Percentiles rank a stretch among this genome's conserved stretches.
These are phyloP conservation scores for Melospiza georgiana DNA, from an alignment of 2,113 vertebrate genomes.

Conservation along the genomic window DNA sequence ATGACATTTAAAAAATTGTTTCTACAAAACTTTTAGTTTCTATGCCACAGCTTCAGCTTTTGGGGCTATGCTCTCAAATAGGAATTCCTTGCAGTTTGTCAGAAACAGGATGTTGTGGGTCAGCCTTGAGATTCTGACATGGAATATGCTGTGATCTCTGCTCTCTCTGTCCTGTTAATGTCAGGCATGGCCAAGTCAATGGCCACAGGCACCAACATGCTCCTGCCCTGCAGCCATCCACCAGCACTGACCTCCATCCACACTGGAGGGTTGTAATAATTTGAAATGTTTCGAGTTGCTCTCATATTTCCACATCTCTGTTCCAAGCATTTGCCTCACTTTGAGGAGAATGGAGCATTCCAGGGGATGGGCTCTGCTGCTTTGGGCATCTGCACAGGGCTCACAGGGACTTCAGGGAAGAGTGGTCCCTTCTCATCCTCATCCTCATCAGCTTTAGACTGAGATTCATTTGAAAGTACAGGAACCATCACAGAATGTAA, in stretches of 20 bases:
- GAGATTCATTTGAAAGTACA: neutral
- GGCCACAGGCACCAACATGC: neutral
- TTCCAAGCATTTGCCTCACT: neutral
- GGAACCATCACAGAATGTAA: neutral
- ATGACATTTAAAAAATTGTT: neutral
- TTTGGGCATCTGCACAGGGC: accelerated
- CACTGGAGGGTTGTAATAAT: too few relatives aligned
- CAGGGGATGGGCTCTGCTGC: neutral
- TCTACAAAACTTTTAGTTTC: neutral
- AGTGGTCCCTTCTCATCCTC: neutral
- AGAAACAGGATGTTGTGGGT: neutral
- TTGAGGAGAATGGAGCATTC: accelerated
- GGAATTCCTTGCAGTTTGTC: neutral
- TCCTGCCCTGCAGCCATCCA: neutral
- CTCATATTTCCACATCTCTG: neutral
- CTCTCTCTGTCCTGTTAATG: neutral
- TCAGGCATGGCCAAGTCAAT: neutral
- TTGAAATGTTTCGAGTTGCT: accelerated
- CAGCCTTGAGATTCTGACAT: neutral
- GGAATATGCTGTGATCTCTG: neutral
- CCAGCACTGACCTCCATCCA: neutral
- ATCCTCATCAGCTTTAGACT: neutral
- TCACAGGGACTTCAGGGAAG: neutral
- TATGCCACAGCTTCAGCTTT: neutral
- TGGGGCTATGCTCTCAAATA: neutral